phyloP scores from a whole-genome alignment of 1,140 invertebrate species.

The Drosophila suzukii region DNA sequence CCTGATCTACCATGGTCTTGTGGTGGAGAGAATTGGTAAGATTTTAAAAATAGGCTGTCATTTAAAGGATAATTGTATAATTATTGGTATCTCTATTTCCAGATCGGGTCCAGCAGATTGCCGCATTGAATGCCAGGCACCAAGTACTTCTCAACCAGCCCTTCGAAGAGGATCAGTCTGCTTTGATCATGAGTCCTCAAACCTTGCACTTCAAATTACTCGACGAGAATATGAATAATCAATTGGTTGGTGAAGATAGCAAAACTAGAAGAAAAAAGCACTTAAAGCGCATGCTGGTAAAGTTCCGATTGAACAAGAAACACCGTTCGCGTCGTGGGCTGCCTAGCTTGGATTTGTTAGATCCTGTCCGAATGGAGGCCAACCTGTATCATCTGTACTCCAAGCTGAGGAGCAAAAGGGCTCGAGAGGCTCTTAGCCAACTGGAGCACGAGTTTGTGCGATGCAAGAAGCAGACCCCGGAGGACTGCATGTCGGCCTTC shows the following conservation, averaged over 20 bases:
- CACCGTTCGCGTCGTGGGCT: slow-evolving; percentile 32
- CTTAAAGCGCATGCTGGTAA: slow-evolving; percentile 57
- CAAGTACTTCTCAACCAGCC: slow-evolving; percentile 37
- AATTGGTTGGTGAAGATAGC: slow-evolving; percentile 3
- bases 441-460: slow-evolving; percentile 67
- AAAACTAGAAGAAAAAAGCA: slow-evolving; percentile 33
- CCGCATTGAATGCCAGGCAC: slow-evolving; percentile 51
- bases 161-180: slow-evolving; percentile 29
- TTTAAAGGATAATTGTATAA: neutral
- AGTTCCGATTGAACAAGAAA: slow-evolving; percentile 52
- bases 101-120: slow-evolving; percentile 57
- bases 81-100: neutral
- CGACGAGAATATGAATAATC: slow-evolving; percentile 11
- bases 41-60: neutral
- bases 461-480: slow-evolving; percentile 71
- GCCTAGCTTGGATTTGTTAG: slow-evolving; percentile 33
- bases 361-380: slow-evolving; percentile 61
- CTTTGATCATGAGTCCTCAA: slow-evolving; percentile 46
- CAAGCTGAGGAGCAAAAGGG: slow-evolving; percentile 66
- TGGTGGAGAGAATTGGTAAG: slow-evolving; percentile 70
- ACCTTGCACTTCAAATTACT: slow-evolving; percentile 50
- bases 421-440: slow-evolving; percentile 44
- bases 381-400: slow-evolving; percentile 58
- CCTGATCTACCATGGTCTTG: slow-evolving; percentile 70
- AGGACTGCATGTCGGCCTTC: slow-evolving; percentile 75